Evolutionary conservation across 2,797 vertebrate species (phyloP).

Genomic region (Florisuga fusca): DNA sequence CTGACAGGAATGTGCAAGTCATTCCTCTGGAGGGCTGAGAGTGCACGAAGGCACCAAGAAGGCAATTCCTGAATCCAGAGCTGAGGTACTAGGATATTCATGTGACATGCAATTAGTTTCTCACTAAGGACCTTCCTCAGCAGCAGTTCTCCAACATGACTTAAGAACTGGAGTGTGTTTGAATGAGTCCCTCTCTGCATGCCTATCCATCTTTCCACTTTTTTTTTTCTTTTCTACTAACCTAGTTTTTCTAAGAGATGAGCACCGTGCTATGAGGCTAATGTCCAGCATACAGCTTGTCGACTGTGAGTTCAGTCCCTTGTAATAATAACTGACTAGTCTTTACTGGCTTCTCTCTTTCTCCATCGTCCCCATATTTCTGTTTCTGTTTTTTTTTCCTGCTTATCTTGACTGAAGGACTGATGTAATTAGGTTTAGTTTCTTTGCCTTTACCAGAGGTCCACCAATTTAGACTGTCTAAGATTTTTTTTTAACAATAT

Average conservation of each 20-base stretch:
- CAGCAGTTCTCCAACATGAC: neutral
- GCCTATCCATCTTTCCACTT: neutral
- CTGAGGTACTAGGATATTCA: neutral
- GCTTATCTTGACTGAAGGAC: neutral
- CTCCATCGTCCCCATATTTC: neutral
- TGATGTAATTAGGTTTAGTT: neutral
- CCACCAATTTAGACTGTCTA: neutral
- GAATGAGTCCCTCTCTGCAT: neutral
- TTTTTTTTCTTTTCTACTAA: neutral
- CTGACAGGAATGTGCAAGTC: neutral
- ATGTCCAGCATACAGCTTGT: neutral
- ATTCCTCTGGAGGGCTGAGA: neutral
- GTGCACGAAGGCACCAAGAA: neutral
- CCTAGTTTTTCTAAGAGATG: neutral
- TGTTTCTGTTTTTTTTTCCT: neutral
- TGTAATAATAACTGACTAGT: neutral
- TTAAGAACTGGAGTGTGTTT: neutral
- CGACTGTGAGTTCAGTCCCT: neutral
- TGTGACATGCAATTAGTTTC: neutral
- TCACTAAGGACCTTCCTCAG: neutral
- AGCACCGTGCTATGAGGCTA: neutral
- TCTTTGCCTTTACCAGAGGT: neutral
- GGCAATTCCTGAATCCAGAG: neutral
- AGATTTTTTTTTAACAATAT: neutral
- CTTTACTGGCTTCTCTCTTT: constrained; percentile 5